phyloP scores from a whole-genome alignment of 2,797 vertebrate species.

The Aldrovandia affinis region DNA sequence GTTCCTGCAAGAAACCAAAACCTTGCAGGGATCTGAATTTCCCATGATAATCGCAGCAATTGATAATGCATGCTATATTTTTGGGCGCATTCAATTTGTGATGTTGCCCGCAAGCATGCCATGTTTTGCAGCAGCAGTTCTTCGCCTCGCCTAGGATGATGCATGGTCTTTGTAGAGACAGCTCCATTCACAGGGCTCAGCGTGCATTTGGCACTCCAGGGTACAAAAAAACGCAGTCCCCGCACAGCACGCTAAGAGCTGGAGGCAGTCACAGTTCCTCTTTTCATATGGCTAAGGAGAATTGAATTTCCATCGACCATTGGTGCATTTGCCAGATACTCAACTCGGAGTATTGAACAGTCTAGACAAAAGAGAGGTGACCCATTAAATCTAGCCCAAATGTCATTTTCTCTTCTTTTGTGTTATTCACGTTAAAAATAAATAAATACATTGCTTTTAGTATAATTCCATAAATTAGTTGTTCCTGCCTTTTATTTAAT shows the following conservation, averaged over 20 bases:
- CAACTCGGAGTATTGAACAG: constrained; percentile 23
- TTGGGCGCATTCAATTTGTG: background rate
- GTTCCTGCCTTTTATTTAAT: background rate
- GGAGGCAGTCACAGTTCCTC: background rate
- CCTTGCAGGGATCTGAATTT: background rate
- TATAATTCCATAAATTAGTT: background rate
- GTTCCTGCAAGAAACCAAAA: background rate
- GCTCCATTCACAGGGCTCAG: background rate
- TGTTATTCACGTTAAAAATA: background rate
- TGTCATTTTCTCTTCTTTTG: background rate
- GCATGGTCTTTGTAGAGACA: background rate
- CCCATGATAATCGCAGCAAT: background rate
- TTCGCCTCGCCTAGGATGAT: background rate
- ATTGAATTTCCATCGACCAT: constrained; percentile 26
- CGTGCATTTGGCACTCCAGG: background rate
- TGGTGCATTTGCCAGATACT: background rate
- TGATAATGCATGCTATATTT: background rate
- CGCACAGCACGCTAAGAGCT: constrained; percentile 6
- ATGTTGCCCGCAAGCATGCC: background rate
- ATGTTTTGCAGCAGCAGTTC: background rate
- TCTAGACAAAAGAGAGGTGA: constrained; percentile 7
- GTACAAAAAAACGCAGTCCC: background rate
- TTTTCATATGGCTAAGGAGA: background rate
- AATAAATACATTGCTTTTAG: background rate
- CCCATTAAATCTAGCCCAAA: constrained; percentile 2